Evolutionary conservation across 2,797 vertebrate species (phyloP).

Genomic region (Rhyacichthys aspro): DNA sequence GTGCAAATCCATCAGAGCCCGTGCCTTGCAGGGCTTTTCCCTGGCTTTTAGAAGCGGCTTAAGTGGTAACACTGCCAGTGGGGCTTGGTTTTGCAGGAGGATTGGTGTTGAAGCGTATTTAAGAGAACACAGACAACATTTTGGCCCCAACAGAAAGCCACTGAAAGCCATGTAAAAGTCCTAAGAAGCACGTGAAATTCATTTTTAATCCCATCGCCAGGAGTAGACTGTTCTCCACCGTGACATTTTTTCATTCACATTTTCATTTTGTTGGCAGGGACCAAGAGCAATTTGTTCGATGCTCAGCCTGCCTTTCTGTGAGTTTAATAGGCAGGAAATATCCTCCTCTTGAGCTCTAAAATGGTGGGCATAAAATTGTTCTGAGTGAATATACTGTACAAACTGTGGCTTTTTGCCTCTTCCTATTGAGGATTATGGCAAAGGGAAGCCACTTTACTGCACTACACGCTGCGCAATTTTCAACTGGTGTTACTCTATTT

Average conservation of each 20-base stretch:
- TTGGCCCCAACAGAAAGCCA: constrained; percentile 56
- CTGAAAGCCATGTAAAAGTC: constrained; percentile 50
- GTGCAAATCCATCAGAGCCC: constrained; percentile 60
- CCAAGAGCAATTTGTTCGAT: constrained; percentile 43
- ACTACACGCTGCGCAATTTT: constrained; percentile 29
- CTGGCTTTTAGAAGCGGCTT: constrained; percentile 69
- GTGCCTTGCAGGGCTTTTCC: constrained; percentile 62
- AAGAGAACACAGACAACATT: constrained; percentile 64
- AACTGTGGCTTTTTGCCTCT: constrained; percentile 42
- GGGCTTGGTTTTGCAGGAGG: constrained; percentile 56
- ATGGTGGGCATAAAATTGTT: constrained; percentile 54
- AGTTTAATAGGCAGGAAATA: constrained; percentile 53
- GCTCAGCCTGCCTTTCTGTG: constrained; percentile 36
- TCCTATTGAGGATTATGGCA: constrained; percentile 59
- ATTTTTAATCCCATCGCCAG: constrained; percentile 52
- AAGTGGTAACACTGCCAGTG: constrained; percentile 66
- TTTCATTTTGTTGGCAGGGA: constrained; percentile 39
- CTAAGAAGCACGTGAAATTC: constrained; percentile 56
- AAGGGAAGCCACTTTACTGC: constrained; percentile 52
- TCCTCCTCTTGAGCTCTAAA: constrained; percentile 38
- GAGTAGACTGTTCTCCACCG: constrained; percentile 36
- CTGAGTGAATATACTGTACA: constrained; percentile 51
- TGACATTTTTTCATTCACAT: constrained; percentile 34
- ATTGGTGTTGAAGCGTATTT: constrained; percentile 65
- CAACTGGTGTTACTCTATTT: constrained; percentile 38